Evolutionary conservation across 2,113 vertebrate genomes (phyloP), one percentile per base, ranked within the genome.

Genomic region (Pogonocichla stellata): DNA sequence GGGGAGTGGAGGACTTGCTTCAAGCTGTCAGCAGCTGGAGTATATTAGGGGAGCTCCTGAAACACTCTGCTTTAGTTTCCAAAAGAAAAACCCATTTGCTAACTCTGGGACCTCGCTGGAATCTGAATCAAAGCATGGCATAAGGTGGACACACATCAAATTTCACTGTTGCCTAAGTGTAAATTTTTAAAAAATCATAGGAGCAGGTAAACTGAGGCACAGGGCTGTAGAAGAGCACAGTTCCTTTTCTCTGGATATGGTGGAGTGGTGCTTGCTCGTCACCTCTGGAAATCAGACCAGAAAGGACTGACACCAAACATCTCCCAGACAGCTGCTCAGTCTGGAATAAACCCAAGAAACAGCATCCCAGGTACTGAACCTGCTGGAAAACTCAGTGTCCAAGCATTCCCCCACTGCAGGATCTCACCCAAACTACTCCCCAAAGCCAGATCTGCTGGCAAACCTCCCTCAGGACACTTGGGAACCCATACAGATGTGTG

Each of bases 401-500:
- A 19, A 61, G 13, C 14, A 19, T 19, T 43, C 48, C 36, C 53
- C 43, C 34, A 6, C 29, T 17, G 34, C 34, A 36, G 60, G 20
- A 17, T 69, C 19, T n/a, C 48, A 19, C 36, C 19, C 57, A 69
- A 19, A 26, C 20, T 3, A 43, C 23, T n/a, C 61, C 62, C 8
- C 29, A 19, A 40, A 92, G 43, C 45, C 89, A 64, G 56, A 57
- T 4, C 40, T 19, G 17, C 9, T 10, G 33, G 43, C 48, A 74
- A 81, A 54, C 20, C 38, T 80, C 53, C 48, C 45, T 31, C 38
- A 5, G 14, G 14, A 34, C 26, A 38, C n/a, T 6, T 1, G 13
- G 28, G 26, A 79, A 43, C 7, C 2, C 47, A 62, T 0, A 12
- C 0, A 2, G 16, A 64, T 3, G 5, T 3, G 40, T 1, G 0